Evolutionary conservation across 2,888 invertebrate genomes (phyloP).

Genomic region (Alsophila aescularia): DNA sequence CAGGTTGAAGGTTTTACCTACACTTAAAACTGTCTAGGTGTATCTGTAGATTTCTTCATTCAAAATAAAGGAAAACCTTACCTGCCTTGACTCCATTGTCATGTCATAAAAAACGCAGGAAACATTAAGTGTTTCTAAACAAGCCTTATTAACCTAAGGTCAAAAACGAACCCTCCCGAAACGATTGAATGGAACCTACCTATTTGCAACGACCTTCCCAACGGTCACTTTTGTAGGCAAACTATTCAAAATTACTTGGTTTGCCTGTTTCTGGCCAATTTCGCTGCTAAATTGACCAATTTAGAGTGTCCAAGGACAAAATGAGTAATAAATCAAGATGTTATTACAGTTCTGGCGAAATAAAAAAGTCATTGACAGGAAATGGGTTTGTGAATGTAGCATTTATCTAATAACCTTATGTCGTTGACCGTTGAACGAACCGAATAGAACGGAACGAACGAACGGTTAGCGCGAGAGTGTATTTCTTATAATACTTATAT

Average conservation of each 20-base stretch:
- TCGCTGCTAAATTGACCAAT: slow-evolving; percentile 67
- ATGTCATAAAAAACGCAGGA: slow-evolving; percentile 9
- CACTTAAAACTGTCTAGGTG: too few relatives aligned
- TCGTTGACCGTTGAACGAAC: slow-evolving; percentile 10
- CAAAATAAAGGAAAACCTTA: too few relatives aligned
- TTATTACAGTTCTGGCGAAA: slow-evolving; percentile 49
- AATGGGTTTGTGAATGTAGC: slow-evolving; percentile 26
- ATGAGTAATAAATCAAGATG: slow-evolving; percentile 63
- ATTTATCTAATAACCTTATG: slow-evolving; percentile 7
- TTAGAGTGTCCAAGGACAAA: slow-evolving; percentile 61
- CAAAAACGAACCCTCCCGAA: slow-evolving; percentile 29
- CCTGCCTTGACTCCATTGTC: neutral
- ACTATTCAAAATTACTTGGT: slow-evolving; percentile 66
- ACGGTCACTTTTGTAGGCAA: slow-evolving; percentile 40
- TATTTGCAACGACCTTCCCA: slow-evolving; percentile 22
- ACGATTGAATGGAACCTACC: slow-evolving; percentile 17
- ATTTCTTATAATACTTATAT: too few relatives aligned
- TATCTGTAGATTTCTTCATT: too few relatives aligned
- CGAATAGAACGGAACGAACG: too few relatives aligned
- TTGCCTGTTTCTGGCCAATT: slow-evolving; percentile 60
- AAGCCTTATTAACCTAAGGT: slow-evolving; percentile 22
- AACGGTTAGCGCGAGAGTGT: too few relatives aligned
- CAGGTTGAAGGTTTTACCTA: too few relatives aligned
- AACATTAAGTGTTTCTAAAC: neutral
- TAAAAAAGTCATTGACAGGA: slow-evolving; percentile 45